Conservation (phyloP, 2,888 invertebrate genomes). For the Cancer borealis region DNA sequence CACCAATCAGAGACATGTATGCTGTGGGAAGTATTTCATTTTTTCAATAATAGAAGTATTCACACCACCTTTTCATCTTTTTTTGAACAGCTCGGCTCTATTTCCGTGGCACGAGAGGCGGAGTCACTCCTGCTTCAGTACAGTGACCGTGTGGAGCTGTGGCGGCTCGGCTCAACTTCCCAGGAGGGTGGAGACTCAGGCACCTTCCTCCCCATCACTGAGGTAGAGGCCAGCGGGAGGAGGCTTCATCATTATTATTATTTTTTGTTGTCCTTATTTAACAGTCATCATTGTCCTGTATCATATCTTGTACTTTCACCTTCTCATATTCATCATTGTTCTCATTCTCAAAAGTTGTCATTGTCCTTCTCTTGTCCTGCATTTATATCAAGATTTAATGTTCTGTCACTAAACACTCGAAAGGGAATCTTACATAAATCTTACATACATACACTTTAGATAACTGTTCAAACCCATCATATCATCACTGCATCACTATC, state of each 20-base stretch:
- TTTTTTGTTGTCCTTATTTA: neutral
- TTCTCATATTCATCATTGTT: neutral
- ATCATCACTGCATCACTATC: no score
- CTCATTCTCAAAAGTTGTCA: neutral
- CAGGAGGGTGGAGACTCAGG: neutral
- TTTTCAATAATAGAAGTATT: no score
- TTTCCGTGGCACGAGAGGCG: constrained; percentile 79
- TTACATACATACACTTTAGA: neutral
- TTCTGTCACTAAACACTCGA: no score
- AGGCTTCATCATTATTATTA: neutral
- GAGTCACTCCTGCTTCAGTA: constrained; percentile 79
- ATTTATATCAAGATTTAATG: neutral
- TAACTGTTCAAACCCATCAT: no score
- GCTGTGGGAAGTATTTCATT: no score
- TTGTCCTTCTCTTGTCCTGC: neutral
- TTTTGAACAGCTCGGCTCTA: constrained; percentile 76
- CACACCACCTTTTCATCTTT: neutral
- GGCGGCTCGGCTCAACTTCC: constrained; percentile 79
- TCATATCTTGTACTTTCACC: neutral
- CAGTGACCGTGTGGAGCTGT: constrained; percentile 79
- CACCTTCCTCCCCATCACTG: constrained; percentile 39
- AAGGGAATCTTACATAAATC: no score
- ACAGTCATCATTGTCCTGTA: neutral
- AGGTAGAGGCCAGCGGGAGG: neutral
- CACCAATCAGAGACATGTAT: no score